Conservation (phyloP, 2,888 invertebrate species). For the Nomada ferruginata region DNA sequence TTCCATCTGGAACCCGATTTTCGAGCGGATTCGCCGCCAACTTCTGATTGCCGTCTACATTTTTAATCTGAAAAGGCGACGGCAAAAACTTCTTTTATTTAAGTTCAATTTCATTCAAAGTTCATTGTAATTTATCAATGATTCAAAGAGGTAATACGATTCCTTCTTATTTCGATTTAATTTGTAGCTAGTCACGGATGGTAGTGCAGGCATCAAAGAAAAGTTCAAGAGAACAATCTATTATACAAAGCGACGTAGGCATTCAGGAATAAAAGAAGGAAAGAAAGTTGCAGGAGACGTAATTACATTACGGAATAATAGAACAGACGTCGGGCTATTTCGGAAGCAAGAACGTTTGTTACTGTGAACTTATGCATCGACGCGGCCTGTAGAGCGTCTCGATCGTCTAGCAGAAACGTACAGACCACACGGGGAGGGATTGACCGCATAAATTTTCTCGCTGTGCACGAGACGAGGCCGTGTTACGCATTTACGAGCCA, state of each 20-base stretch:
- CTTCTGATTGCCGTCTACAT: neutral
- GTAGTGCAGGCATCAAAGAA: too few species aligned
- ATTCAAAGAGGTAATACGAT: neutral
- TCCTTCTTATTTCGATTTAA: too few species aligned
- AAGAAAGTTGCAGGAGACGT: slow-evolving; percentile 2
- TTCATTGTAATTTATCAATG: too few species aligned
- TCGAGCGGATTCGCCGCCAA: neutral
- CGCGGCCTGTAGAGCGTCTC: neutral
- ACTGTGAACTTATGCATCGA: slow-evolving; percentile 2
- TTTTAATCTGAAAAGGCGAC: too few species aligned
- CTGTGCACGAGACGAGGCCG: slow-evolving; percentile 20
- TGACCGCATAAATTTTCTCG: slow-evolving; percentile 45
- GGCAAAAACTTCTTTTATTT: too few species aligned
- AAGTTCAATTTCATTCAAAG: too few species aligned
- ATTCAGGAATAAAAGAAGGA: neutral
- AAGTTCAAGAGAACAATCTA: too few species aligned
- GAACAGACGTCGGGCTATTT: neutral
- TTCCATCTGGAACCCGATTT: slow-evolving; percentile 16
- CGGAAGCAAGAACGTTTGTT: too few species aligned
- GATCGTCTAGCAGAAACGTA: slow-evolving; percentile 10
- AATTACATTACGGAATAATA: slow-evolving; percentile 43
- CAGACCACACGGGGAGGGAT: slow-evolving; percentile 14
- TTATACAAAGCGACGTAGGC: neutral
- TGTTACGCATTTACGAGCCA: slow-evolving; percentile 60
- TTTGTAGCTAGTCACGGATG: too few species aligned